These are phyloP conservation scores for Phasia obesa DNA, from an alignment of 2,888 invertebrate species.

Conservation along the genomic window DNA sequence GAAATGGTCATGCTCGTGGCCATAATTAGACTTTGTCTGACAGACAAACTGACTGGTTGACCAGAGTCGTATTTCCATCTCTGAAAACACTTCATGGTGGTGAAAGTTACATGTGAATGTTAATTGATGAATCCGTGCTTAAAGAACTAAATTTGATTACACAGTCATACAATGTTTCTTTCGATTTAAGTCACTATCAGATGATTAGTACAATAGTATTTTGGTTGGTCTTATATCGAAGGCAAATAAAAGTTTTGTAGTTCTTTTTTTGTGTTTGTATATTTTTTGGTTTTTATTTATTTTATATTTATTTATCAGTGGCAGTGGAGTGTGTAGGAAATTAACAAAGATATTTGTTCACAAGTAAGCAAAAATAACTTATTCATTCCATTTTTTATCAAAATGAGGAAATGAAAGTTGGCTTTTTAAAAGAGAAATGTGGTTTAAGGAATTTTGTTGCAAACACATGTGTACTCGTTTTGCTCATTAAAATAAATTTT, in stretches of 20 bases:
- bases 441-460: no score
- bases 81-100: neutral
- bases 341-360: no score
- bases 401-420: slow-evolving; percentile 32
- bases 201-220: slow-evolving; percentile 15
- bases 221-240: neutral
- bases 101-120: slow-evolving; percentile 42
- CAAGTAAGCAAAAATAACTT: neutral
- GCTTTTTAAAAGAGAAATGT: neutral
- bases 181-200: slow-evolving; percentile 16
- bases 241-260: slow-evolving; percentile 14
- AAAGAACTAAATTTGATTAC: slow-evolving; percentile 52
- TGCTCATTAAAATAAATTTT: no score
- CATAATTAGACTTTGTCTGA: slow-evolving; percentile 23
- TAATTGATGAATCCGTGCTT: slow-evolving; percentile 40
- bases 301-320: neutral
- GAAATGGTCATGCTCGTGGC: slow-evolving; percentile 30
- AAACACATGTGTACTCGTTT: no score
- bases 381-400: neutral
- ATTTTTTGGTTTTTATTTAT: neutral
- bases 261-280: neutral
- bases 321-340: slow-evolving; percentile 10
- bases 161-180: neutral
- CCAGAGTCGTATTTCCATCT: slow-evolving; percentile 3
- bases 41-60: neutral